Conservation (phyloP, 2,888 invertebrate genomes). For the Pseudoips prasinana region DNA sequence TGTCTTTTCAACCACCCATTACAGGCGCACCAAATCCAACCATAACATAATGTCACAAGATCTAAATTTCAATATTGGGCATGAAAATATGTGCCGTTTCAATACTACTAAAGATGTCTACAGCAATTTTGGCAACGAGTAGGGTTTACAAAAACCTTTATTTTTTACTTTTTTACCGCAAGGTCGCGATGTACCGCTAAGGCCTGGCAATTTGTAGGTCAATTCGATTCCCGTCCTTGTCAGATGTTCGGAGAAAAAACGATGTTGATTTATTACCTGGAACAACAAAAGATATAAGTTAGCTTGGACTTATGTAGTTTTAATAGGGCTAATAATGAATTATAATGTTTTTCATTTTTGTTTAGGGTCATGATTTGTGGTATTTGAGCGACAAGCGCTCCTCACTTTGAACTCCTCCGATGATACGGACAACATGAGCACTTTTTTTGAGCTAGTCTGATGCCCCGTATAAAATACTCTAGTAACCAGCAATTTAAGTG, state of each 20-base stretch:
- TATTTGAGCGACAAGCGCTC: no score
- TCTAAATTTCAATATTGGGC: background rate
- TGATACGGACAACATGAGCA: no score
- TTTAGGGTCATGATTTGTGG: no score
- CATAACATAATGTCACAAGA: background rate
- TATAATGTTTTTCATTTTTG: no score
- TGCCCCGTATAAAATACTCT: no score
- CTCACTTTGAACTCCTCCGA: no score
- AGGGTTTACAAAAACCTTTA: conserved; percentile 17
- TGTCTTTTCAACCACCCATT: conserved; percentile 5
- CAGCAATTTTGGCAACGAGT: conserved; percentile 20
- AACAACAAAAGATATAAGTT: conserved; percentile 29
- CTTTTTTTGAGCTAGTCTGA: no score
- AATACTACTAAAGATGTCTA: conserved; percentile 9
- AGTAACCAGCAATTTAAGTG: no score
- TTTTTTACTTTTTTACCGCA: conserved; percentile 21
- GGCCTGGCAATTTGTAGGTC: conserved; percentile 34
- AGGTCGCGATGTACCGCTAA: conserved; percentile 31
- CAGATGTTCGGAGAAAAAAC: conserved; percentile 24
- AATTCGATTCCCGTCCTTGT: conserved; percentile 21
- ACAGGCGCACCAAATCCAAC: conserved; percentile 3
- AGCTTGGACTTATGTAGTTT: no score
- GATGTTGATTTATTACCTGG: conserved; percentile 35
- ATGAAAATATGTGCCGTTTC: conserved; percentile 1
- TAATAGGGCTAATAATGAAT: no score